Base-by-base conservation (phyloP, 2,113 vertebrate species). In the Poeciliopsis occidentalis region DNA sequence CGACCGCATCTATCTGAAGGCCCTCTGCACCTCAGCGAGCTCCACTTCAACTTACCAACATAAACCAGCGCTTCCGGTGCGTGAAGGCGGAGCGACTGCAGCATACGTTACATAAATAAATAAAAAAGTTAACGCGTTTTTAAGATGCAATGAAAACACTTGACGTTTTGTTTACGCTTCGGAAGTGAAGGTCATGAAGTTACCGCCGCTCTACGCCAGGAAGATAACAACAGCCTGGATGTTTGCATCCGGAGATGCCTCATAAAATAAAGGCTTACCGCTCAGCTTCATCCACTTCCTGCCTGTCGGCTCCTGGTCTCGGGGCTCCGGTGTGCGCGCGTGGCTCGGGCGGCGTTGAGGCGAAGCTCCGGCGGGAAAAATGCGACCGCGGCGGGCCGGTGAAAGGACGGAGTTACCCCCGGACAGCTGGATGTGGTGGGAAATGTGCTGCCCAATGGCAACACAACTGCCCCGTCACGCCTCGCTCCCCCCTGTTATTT, bases 401-500 rank as follows among this genome's bases (percentile, higher is more conserved):
- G 78, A 41, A 80, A 44, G 1, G 24, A 39, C n/a, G 1, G 22
- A 26, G 12, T 37, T n/a, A 24, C 34, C 12, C 6, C 64, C 19
- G 12, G 29, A 8, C 64, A 72, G 63, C 27, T 61, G 75, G 87
- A 80, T 79, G 86, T 79, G 80, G 60, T 31, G 32, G 8, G 24
- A n/a, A 64, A 80, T 17, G 72, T 39, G 65, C 80, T 32, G 71
- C 71, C 86, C 85, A 89, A 84, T 88, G 68, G 85, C 44, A 85
- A 78, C 69, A 60, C 34, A 5, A 70, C 66, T 39, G 69, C 66
- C 71, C 51, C 73, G 85, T 22, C 88, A 84, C 90, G 90, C 89
- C 89, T 89, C 72, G 81, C 41, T 24, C 41, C 32, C 64, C 67
- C 37, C n/a, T 78, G 3, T 86, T 91, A 90, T 93, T 89, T 89